phyloP scores from a whole-genome alignment of 2,113 vertebrate species.

The Daphoenositta chrysoptera region DNA sequence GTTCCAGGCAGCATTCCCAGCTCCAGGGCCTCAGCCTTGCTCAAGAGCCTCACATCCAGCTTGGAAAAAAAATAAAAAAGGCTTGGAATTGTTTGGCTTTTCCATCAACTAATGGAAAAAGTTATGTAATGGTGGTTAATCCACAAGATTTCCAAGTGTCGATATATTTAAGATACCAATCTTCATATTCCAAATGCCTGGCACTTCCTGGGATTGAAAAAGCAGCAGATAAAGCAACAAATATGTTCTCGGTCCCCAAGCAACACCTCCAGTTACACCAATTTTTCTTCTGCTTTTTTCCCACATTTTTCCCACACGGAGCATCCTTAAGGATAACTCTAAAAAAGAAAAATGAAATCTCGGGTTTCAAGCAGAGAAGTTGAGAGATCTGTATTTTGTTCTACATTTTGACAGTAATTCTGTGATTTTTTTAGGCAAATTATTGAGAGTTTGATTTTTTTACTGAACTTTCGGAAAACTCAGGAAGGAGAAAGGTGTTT shows the following conservation, averaged over 20 bases:
- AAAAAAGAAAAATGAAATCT: neutral
- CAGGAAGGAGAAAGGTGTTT: neutral
- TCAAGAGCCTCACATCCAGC: neutral
- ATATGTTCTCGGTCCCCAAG: neutral
- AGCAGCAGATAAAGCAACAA: conserved; percentile 2
- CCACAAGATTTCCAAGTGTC: conserved; percentile 50
- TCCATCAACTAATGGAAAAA: conserved; percentile 56
- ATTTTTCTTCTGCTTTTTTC: neutral
- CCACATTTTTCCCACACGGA: fast-evolving
- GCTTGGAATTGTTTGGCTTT: neutral
- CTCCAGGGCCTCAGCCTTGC: neutral
- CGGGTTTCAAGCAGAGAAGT: neutral
- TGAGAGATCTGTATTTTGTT: neutral
- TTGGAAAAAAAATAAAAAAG: neutral
- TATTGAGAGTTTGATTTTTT: neutral
- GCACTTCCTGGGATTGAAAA: neutral
- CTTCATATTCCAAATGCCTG: conserved; percentile 23
- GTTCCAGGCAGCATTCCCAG: neutral
- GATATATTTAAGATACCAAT: conserved; percentile 54
- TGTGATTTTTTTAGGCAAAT: neutral
- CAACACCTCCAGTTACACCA: neutral
- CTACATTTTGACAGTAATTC: neutral
- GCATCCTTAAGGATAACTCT: neutral
- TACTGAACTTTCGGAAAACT: neutral
- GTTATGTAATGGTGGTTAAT: conserved; percentile 19